These are phyloP conservation scores for Aselliscus stoliczkanus DNA, from an alignment of 2,797 vertebrate genomes.

Conservation along the genomic window DNA sequence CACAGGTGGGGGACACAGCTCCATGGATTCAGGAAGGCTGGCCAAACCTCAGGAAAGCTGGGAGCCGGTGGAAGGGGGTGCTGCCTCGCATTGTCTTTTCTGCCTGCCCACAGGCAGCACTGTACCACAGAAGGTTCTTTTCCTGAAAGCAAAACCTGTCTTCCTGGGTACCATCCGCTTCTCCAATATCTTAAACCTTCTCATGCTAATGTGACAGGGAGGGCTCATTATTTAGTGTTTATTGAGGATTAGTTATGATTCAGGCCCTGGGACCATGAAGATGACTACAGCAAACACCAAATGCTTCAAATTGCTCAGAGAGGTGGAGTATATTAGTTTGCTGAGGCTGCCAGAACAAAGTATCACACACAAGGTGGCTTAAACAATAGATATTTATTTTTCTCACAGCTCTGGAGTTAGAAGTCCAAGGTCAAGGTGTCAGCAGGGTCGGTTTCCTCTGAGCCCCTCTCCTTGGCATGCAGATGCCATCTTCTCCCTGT, in stretches of 20 bases:
- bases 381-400: too few species aligned
- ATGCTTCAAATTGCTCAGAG: too few species aligned
- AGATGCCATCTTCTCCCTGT: neutral
- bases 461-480: neutral
- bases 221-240: neutral
- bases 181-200: neutral
- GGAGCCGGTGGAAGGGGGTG: neutral
- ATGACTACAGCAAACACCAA: neutral
- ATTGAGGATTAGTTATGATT: neutral
- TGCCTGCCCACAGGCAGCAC: neutral
- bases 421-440: neutral
- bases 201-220: neutral
- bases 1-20: neutral
- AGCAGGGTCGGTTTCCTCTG: neutral
- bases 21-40: neutral
- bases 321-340: neutral
- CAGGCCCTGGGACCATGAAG: neutral
- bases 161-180: neutral
- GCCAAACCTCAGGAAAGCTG: neutral
- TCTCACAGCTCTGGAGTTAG: neutral
- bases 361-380: neutral
- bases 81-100: neutral
- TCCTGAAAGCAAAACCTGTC: neutral
- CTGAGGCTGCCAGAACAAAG: neutral
- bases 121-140: neutral